Conservation (phyloP, 2,888 invertebrate species). For the Invenusta paracnida region DNA sequence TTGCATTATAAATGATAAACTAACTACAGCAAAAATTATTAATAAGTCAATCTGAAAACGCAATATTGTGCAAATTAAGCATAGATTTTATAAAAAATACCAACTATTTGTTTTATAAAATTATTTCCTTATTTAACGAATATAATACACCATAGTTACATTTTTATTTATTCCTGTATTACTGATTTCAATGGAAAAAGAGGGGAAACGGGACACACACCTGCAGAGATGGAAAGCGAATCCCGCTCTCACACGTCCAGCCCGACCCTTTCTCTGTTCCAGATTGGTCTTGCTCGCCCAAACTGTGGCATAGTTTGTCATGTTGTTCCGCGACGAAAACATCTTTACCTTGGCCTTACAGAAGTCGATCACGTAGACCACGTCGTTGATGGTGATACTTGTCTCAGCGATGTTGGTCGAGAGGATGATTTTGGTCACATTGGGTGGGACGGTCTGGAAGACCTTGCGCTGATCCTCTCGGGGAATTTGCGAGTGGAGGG, state of each 20-base stretch:
- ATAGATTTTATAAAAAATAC: too few relatives aligned
- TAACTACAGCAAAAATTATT: too few relatives aligned
- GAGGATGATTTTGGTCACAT: conserved; percentile 85
- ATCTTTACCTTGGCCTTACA: conserved; percentile 95
- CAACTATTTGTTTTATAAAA: too few relatives aligned
- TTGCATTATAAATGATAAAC: too few relatives aligned
- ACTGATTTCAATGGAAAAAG: too few relatives aligned
- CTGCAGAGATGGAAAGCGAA: conserved; percentile 86
- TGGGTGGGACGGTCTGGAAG: conserved; percentile 77
- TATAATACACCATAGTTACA: too few relatives aligned
- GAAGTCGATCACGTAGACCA: conserved; percentile 92
- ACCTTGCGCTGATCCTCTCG: conserved; percentile 86
- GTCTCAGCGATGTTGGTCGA: conserved; percentile 98
- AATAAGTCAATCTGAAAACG: too few relatives aligned
- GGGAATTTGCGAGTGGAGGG: conserved; percentile 93
- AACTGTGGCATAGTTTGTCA: conserved; percentile 95
- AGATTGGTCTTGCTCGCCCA: conserved; percentile 84
- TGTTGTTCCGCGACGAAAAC: conserved; percentile 95
- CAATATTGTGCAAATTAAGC: too few relatives aligned
- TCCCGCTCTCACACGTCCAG: conserved; percentile 87
- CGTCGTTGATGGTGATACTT: conserved; percentile 94
- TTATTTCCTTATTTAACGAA: too few relatives aligned
- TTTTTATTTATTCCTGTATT: too few relatives aligned
- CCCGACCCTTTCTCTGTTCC: conserved; percentile 87
- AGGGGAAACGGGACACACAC: too few relatives aligned